A percentile compares a stretch with the other conserved stretches of the same genome.
Conservation (phyloP, 2,888 invertebrate genomes). For the Nycteola revayana region DNA sequence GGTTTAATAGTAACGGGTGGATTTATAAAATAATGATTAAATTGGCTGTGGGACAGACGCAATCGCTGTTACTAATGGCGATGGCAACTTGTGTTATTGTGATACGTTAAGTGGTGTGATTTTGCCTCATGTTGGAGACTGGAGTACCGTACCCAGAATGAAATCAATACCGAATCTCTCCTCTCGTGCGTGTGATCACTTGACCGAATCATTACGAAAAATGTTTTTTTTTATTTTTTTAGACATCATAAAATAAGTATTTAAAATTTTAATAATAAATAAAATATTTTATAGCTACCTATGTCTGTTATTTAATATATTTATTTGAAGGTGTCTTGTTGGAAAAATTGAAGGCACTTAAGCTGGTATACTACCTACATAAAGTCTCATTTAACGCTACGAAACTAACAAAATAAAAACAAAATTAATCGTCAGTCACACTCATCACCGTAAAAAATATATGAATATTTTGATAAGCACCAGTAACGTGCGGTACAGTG, state of each 20-base stretch:
- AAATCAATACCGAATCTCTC: too few relatives aligned
- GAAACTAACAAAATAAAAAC: constrained; percentile 5
- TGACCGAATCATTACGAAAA: too few relatives aligned
- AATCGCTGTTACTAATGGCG: constrained; percentile 50
- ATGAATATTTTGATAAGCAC: constrained; percentile 40
- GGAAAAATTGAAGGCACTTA: too few relatives aligned
- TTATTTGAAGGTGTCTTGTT: too few relatives aligned
- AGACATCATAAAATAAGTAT: too few relatives aligned
- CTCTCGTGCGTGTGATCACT: too few relatives aligned
- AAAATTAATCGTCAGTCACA: constrained; percentile 2
- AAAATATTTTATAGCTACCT: too few relatives aligned
- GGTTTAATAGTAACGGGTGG: constrained; percentile 59
- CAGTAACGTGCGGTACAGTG: constrained; percentile 45
- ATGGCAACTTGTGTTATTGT: constrained; percentile 51
- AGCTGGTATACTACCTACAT: background rate
- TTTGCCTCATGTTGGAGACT: constrained; percentile 18
- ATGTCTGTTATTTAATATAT: too few relatives aligned
- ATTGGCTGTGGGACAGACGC: constrained; percentile 48
- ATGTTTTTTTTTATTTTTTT: too few relatives aligned
- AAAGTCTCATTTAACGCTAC: constrained; percentile 6
- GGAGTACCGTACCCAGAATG: constrained; percentile 3
- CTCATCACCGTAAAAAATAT: constrained; percentile 15
- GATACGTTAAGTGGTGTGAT: constrained; percentile 17
- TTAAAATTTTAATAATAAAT: too few relatives aligned
- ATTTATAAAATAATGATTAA: constrained; percentile 55